Base-by-base conservation (phyloP, 2,888 invertebrate species). In the Carabus problematicus region DNA sequence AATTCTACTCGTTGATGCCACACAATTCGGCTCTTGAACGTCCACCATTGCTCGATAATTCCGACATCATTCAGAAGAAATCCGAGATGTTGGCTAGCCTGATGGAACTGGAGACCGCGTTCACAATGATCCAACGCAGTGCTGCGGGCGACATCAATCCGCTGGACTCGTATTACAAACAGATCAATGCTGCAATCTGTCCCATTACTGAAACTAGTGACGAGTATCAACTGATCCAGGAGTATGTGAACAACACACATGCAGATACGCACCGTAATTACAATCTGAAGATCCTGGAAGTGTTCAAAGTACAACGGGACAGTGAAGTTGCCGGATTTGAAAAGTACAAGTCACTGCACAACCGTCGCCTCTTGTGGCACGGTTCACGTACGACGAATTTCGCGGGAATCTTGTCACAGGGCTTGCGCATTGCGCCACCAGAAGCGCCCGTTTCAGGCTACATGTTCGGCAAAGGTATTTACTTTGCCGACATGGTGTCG, bases 381-480 rank as follows among this genome's bases (percentile, higher is more conserved):
- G 89, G 89, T 12, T 88, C 88, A 1, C 79, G 89, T 43, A 78
- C 83, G 8, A 86, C 88, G 39, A 89, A 89, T 78, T 89, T 80
- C 80, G 88, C 85, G 70, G 89, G 89, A 56, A 89, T 89, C 74
- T 76, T 89, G 40, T 82, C 82, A 14, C 69, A 69, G 75, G 88
- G 89, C 54, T 79, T 89, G 64, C 81, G 88, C 41, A 89, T 89
- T 74, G 89, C 89, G 12, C 89, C 89, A 2, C 88, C 88, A 3
- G 89, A 89, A 78, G 89, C 89, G 3, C 89, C 89, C 8, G 84
- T 83, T 12, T 81, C 83, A 16, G 83, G 83, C 39, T 81, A 81
- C 73, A 89, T 89, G 89, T 89, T 89, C 80, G 89, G 89, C 59
- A 89, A 89, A 79, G 89, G 89, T 66, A 78, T 84, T 52, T 89